Evolutionary conservation across 1,140 invertebrate species (phyloP).

Genomic region (Musca domestica): DNA sequence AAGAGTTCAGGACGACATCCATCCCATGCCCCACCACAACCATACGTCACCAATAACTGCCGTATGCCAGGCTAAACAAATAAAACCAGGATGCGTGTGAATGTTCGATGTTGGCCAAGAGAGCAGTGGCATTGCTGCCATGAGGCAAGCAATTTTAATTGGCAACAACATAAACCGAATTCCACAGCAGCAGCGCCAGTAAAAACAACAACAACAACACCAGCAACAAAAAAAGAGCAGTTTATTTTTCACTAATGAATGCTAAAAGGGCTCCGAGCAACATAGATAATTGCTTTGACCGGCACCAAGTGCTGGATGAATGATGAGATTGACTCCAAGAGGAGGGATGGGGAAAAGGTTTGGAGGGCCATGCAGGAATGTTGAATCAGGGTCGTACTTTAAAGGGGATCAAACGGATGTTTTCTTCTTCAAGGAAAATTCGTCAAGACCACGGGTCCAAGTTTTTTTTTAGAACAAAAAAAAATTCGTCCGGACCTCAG

Average conservation of each 20-base stretch:
- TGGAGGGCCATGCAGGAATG: neutral
- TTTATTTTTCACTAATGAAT: conserved; percentile 42
- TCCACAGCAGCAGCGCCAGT: neutral
- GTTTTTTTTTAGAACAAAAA: no score
- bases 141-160: conserved; percentile 52
- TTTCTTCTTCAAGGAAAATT: no score
- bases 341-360: neutral
- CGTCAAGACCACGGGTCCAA: no score
- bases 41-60: no score
- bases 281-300: conserved; percentile 16
- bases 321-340: no score
- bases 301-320: neutral
- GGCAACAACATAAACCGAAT: conserved; percentile 47
- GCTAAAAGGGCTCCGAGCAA: conserved; percentile 34
- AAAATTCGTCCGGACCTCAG: no score
- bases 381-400: neutral
- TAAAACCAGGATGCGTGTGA: neutral
- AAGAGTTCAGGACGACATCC: no score
- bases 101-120: neutral
- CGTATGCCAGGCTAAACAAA: no score
- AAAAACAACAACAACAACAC: neutral
- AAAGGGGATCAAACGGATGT: no score
- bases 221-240: conserved; percentile 4
- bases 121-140: no score
- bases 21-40: no score